Evolutionary conservation across 2,888 invertebrate genomes (phyloP).

Genomic region (Stegophylla sp.): DNA sequence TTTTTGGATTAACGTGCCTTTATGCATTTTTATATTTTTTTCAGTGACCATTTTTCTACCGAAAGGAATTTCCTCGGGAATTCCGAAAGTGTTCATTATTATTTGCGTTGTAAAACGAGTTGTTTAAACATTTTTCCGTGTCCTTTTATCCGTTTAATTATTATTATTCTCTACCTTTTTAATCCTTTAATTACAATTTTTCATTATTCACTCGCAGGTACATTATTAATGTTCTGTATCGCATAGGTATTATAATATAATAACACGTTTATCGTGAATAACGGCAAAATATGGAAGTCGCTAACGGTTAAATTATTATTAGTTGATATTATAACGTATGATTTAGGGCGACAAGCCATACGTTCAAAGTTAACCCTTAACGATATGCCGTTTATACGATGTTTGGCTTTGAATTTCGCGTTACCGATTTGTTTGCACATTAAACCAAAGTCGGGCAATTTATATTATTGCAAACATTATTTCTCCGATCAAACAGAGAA

Average conservation of each 20-base stretch:
- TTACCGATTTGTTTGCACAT: constrained; percentile 4
- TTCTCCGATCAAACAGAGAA: background rate
- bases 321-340: background rate
- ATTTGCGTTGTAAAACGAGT: constrained; percentile 35
- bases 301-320: constrained; percentile 13
- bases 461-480: background rate
- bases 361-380: constrained; percentile 23
- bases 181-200: constrained; percentile 36
- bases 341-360: background rate
- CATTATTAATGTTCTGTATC: background rate
- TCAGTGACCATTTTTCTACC: constrained; percentile 27
- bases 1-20: background rate
- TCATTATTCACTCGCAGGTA: background rate
- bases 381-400: background rate
- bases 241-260: background rate
- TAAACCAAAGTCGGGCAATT: background rate
- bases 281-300: background rate
- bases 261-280: background rate
- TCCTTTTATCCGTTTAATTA: constrained; percentile 8
- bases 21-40: background rate
- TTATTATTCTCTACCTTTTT: constrained; percentile 18
- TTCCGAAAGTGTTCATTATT: constrained; percentile 33
- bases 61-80: constrained; percentile 24
- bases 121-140: constrained; percentile 2
- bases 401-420: constrained; percentile 18